Conservation (phyloP, 1,140 invertebrate genomes). For the Apis laboriosa region DNA sequence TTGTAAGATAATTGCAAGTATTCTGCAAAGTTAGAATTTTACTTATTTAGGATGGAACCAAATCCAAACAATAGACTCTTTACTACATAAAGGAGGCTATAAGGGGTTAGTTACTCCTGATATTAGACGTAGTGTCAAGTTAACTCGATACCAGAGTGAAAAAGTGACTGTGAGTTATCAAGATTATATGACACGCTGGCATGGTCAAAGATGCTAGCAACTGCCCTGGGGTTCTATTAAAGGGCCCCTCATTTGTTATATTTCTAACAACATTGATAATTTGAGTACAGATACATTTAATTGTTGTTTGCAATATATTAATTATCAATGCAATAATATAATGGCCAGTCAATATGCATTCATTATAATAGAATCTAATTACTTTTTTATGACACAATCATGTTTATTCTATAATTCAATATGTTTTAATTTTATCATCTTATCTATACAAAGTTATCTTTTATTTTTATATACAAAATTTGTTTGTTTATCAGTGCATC, state of each 20-base stretch:
- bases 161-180: slow-evolving; percentile 92
- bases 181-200: slow-evolving; percentile 88
- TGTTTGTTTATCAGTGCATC: slow-evolving; percentile 47
- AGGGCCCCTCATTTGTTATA: slow-evolving; percentile 62
- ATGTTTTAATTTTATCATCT: slow-evolving; percentile 58
- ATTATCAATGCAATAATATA: slow-evolving; percentile 66
- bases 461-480: slow-evolving; percentile 62
- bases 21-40: slow-evolving; percentile 1
- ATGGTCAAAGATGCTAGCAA: slow-evolving; percentile 83
- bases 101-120: slow-evolving; percentile 95
- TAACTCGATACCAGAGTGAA: slow-evolving; percentile 97
- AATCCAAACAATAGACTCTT: slow-evolving; percentile 98
- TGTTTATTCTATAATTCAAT: slow-evolving; percentile 38
- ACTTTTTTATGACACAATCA: slow-evolving; percentile 64
- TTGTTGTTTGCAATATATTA: slow-evolving; percentile 67
- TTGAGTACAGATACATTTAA: slow-evolving; percentile 68
- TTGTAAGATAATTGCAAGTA: background rate
- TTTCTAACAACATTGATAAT: slow-evolving; percentile 66
- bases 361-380: slow-evolving; percentile 63
- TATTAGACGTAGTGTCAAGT: slow-evolving; percentile 92
- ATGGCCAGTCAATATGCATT: slow-evolving; percentile 68
- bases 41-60: slow-evolving; percentile 93
- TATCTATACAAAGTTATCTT: slow-evolving; percentile 61
- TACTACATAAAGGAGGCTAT: slow-evolving; percentile 98
- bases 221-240: slow-evolving; percentile 70